Percentiles rank a stretch among this genome's conserved stretches.
These are phyloP conservation scores for Aurelia sp. DNA, from an alignment of 30 jellyfish, hydroid and myxozoan species.

Conservation along the genomic window DNA sequence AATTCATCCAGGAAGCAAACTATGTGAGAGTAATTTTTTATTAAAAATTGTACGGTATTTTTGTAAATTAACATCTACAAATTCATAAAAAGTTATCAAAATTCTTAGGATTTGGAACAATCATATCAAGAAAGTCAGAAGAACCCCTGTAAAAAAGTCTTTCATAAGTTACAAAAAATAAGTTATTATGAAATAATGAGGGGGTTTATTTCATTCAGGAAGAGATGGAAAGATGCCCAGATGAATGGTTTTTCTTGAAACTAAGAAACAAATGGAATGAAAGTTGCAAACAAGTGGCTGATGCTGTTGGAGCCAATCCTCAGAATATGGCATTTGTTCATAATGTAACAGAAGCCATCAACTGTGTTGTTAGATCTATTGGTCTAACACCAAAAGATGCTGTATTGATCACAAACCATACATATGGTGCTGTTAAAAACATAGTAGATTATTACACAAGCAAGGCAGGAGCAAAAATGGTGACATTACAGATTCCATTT, in stretches of 20 bases:
- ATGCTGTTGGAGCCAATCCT: conserved; percentile 86
- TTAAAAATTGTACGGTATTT: no score
- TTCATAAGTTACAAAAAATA: background rate
- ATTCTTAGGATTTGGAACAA: no score
- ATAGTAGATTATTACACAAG: conserved; percentile 68
- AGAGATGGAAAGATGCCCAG: conserved; percentile 89
- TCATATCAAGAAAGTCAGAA: no score
- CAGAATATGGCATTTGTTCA: conserved; percentile 81
- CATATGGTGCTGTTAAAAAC: conserved; percentile 87
- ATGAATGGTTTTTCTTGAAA: conserved; percentile 72
- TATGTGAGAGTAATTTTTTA: no score
- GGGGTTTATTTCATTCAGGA: conserved; percentile 33
- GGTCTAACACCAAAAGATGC: conserved; percentile 52
- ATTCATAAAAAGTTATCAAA: no score
- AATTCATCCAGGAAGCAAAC: no score
- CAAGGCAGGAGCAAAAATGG: conserved; percentile 70
- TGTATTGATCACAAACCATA: conserved; percentile 73
- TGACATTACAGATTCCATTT: conserved; percentile 58
- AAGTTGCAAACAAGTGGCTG: conserved; percentile 73
- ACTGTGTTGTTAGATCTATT: conserved; percentile 52
- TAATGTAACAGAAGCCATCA: conserved; percentile 90
- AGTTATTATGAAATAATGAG: background rate
- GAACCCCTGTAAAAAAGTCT: no score
- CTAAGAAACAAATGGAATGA: conserved; percentile 64
- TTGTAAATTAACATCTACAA: no score